A percentile compares a stretch with the other conserved stretches of the same genome.
Evolutionary conservation across 1,140 invertebrate species (phyloP).

Genomic region (Hyposmocoma kahamanoa): DNA sequence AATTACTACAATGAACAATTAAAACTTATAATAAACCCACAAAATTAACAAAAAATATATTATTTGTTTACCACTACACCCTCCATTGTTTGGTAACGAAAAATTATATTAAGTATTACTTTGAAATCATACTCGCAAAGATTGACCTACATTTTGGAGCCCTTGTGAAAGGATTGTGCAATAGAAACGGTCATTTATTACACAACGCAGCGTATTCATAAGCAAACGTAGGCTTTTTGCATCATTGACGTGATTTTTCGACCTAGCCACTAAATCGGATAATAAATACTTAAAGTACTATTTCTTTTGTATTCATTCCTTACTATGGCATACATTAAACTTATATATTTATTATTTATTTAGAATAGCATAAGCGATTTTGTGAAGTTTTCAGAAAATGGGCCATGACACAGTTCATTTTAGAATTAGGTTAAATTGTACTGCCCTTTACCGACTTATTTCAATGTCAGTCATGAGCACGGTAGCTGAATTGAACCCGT

Average conservation of each 20-base stretch:
- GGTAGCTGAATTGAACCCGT: slow-evolving; percentile 63
- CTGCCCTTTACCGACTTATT: slow-evolving; percentile 72
- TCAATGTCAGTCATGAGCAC: slow-evolving; percentile 73
- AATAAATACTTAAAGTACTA: slow-evolving; percentile 2
- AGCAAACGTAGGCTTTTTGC: slow-evolving; percentile 65
- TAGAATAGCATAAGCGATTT: too few species aligned
- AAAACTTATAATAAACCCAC: too few species aligned
- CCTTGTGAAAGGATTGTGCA: slow-evolving; percentile 74
- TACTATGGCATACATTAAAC: too few species aligned
- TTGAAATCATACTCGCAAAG: slow-evolving; percentile 55
- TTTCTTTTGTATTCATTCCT: background rate
- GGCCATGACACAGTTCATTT: slow-evolving; percentile 55
- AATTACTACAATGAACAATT: too few species aligned
- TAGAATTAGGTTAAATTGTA: slow-evolving; percentile 63
- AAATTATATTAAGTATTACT: slow-evolving; percentile 20
- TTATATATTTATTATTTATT: too few species aligned
- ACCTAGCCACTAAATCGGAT: background rate
- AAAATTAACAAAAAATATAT: background rate
- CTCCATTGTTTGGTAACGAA: too few species aligned
- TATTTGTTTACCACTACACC: too few species aligned
- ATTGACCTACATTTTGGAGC: slow-evolving; percentile 71
- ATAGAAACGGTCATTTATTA: slow-evolving; percentile 74
- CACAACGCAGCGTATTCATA: slow-evolving; percentile 69
- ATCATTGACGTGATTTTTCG: slow-evolving; percentile 32
- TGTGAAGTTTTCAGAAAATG: slow-evolving; percentile 38